These are phyloP conservation scores for Hippocampus mohnikei DNA, from an alignment of 2,113 vertebrate genomes.

Conservation along the genomic window DNA sequence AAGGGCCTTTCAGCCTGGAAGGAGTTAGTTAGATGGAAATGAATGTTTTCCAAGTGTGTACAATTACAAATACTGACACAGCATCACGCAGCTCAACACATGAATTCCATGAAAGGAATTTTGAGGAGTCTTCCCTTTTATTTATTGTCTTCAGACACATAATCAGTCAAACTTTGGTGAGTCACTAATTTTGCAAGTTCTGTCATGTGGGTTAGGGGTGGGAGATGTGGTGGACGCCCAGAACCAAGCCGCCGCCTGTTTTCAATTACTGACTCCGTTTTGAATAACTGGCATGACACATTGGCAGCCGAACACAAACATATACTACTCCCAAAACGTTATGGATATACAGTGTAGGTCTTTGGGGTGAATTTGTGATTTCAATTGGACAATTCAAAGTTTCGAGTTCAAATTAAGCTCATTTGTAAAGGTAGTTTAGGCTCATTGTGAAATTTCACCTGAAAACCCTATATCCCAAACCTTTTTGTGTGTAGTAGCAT, in stretches of 20 bases:
- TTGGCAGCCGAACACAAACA: conserved; percentile 5
- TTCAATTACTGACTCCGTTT: conserved; percentile 15
- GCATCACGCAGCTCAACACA: not conserved
- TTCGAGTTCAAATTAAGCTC: not conserved
- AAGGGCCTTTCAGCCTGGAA: not conserved
- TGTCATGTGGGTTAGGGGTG: conserved; percentile 15
- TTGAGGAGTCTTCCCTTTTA: conserved; percentile 1
- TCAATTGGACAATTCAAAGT: not conserved
- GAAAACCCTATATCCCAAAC: not conserved
- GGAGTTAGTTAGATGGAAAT: not conserved
- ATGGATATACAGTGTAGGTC: not conserved
- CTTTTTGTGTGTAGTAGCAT: not conserved
- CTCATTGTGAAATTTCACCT: too few relatives aligned
- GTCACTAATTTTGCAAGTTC: not conserved
- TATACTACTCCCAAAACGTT: not conserved
- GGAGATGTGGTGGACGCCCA: not conserved
- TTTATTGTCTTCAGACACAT: not conserved
- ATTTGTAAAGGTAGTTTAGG: not conserved
- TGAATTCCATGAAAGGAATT: not conserved
- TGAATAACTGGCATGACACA: conserved; percentile 14
- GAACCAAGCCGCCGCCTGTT: conserved; percentile 8
- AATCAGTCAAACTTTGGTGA: not conserved
- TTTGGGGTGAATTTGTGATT: not conserved
- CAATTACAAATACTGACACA: too few relatives aligned
- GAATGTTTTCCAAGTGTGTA: not conserved